phyloP scores from a whole-genome alignment of 2,113 vertebrate species.

The Holacanthus passer region DNA sequence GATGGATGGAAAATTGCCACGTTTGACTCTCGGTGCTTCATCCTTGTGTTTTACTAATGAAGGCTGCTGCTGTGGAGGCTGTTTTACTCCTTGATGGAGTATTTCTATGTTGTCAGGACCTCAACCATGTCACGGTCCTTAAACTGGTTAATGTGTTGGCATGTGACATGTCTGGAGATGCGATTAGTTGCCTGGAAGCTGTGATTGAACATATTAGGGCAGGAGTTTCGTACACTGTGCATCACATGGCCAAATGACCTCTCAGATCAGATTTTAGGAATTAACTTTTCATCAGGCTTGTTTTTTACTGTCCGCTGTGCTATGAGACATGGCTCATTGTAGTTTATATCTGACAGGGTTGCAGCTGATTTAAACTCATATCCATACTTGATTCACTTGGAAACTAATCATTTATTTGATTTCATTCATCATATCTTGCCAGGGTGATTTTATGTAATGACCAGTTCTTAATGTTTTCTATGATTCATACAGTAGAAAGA shows the following conservation, averaged over 20 bases:
- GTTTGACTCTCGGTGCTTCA: conserved; percentile 50
- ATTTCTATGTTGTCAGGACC: conserved; percentile 21
- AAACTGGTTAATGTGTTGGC: conserved; percentile 13
- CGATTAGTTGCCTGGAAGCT: conserved; percentile 33
- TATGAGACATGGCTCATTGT: conserved; percentile 4
- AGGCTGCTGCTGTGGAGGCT: conserved; percentile 50
- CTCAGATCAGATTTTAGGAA: conserved; percentile 14
- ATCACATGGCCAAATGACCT: conserved; percentile 49
- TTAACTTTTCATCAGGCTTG: neutral
- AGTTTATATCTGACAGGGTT: conserved; percentile 10
- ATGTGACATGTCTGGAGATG: conserved; percentile 14
- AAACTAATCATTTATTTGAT: conserved; percentile 7
- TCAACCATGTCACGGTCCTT: conserved; percentile 15
- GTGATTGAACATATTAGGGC: conserved; percentile 28
- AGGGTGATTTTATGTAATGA: conserved; percentile 22
- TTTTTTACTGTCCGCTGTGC: conserved; percentile 16
- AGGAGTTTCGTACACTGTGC: conserved; percentile 45
- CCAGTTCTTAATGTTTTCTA: conserved; percentile 32
- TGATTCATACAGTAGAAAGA: conserved; percentile 26
- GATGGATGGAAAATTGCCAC: conserved; percentile 20
- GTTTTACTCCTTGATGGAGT: conserved; percentile 31
- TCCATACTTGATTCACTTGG: conserved; percentile 26
- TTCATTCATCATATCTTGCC: conserved; percentile 19
- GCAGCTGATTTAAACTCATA: conserved; percentile 27
- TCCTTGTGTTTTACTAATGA: conserved; percentile 36